Percentiles rank a stretch among this genome's conserved stretches.
phyloP scores from a whole-genome alignment of 2,797 vertebrate genomes.

The Ctenopoma kingsleyae region DNA sequence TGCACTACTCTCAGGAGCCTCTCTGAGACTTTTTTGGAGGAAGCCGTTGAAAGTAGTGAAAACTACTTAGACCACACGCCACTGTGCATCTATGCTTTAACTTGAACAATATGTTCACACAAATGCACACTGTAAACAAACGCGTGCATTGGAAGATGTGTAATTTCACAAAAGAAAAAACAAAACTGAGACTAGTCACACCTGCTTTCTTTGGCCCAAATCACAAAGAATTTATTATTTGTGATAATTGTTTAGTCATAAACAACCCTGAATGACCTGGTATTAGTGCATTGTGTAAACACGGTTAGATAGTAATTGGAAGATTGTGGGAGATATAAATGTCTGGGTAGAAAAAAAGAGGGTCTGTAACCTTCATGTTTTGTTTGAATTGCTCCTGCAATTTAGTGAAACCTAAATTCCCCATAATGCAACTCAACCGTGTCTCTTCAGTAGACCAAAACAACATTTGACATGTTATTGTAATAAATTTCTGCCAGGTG shows the following conservation, averaged over 20 bases:
- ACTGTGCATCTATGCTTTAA: conserved; percentile 8
- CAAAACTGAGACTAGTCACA: not conserved
- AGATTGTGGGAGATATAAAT: not conserved
- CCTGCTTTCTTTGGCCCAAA: not conserved
- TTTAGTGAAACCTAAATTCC: not conserved
- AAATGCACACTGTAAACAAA: not conserved
- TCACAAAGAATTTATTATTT: conserved; percentile 2
- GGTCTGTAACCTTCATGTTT: conserved; percentile 14
- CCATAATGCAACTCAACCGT: not conserved
- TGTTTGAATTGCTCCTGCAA: not conserved
- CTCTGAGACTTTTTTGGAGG: conserved; percentile 14
- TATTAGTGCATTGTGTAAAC: conserved; percentile 15
- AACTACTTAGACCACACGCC: conserved; percentile 13
- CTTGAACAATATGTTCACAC: not conserved
- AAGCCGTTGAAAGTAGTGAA: conserved; percentile 26
- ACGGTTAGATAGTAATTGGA: not conserved
- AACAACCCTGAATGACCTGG: not conserved
- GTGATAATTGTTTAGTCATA: conserved; percentile 1
- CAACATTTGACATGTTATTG: no score
- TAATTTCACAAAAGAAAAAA: not conserved
- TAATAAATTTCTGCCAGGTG: not conserved
- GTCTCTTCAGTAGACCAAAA: not conserved
- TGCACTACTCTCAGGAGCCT: conserved; percentile 18
- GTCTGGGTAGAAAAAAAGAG: not conserved
- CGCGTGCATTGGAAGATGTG: no score